Evolutionary conservation across 2,797 vertebrate genomes (phyloP), one percentile per base, ranked within the genome.

Genomic region (Xyrichtys novacula): DNA sequence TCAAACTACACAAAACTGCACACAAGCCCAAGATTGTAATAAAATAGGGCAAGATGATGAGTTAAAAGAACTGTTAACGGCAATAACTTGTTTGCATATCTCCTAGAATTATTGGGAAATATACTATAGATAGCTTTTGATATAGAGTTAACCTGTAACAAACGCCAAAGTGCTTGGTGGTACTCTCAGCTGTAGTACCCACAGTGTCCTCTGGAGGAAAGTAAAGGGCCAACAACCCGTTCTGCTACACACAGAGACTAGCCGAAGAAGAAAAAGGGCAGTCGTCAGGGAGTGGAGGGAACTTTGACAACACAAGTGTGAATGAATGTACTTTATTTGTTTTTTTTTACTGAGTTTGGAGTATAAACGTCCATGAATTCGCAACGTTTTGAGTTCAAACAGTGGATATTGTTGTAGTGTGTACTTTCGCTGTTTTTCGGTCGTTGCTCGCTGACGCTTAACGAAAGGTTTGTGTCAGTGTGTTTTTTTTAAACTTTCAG

Each of bases 281-380:
- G 17, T 14, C 3, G 2, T 16, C 39, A 22, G n/a, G n/a, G n/a
- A n/a, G 14, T 67, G 80, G 85, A 79, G 88, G 84, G 79, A 88
- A 74, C 1, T 81, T 83, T 66, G 31, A 81, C 47, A 44, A 36
- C 1, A 1, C 23, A 19, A 7, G 15, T 32, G 57, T 68, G 14
- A 74, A 81, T 19, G 8, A 3, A 10, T 9, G 17, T 10, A 40
- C 6, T n/a, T n/a, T 7, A n/a, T n/a, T n/a, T n/a, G n/a, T n/a
- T n/a, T n/a, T n/a, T n/a, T n/a, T n/a, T n/a, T n/a, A n/a, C n/a
- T n/a, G n/a, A n/a, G n/a, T n/a, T n/a, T n/a, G n/a, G n/a, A n/a
- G n/a, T n/a, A n/a, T n/a, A n/a, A 4, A 34, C 10, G 14, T 34
- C 32, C 32, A 14, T 34, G 19, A 11, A 0, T 9, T 4, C 0